Base-by-base conservation (phyloP, 2,113 vertebrate genomes). In the Petaurus breviceps region DNA sequence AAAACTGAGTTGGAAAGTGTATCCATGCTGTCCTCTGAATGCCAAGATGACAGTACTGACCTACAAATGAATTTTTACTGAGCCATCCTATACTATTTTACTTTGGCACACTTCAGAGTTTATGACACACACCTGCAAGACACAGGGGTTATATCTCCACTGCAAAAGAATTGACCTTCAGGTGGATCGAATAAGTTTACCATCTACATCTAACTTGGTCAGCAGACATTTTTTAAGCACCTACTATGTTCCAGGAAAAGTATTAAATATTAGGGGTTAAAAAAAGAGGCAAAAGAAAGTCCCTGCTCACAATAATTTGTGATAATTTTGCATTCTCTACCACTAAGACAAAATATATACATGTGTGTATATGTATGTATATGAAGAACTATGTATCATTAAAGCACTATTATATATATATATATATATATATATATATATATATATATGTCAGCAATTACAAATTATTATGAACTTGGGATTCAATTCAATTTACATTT, bases 51-150 rank as follows among this genome's bases (percentile, higher is more conserved):
- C 52, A 90, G 91, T 3, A 84, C 25, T 90, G 22, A 50, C 26
- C 68, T 92, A 47, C 12, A 90, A 22, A 55, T 68, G 47, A 77
- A 77, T 92, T 95, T 94, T 93, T 90, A 95, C 37, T 49, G 23
- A 94, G 46, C 3, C 43, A 94, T 94, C 23, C 26, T 54, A n/a
- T 91, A 23, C 46, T 55, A 8, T 96, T 23, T 92, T 46, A 94
- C 24, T 28, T 90, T 28, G 51, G 46, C 51, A 92, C 5, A 91
- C 57, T 46, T 90, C 92, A 90, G 90, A 37, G 92, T 94, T 54
- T 25, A 51, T 92, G 50, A 43, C 90, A 93, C 14, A 89, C 11
- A 90, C 24, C 92, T 96, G 25, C 0, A 94, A 90, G 94, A 93
- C 93, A 3, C 26, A 11, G 16, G 31, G 57, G 8, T 51, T 1